Percentiles rank a stretch among this genome's conserved stretches.
phyloP scores from a whole-genome alignment of 2,888 invertebrate genomes.

The Troides oblongomaculatus region DNA sequence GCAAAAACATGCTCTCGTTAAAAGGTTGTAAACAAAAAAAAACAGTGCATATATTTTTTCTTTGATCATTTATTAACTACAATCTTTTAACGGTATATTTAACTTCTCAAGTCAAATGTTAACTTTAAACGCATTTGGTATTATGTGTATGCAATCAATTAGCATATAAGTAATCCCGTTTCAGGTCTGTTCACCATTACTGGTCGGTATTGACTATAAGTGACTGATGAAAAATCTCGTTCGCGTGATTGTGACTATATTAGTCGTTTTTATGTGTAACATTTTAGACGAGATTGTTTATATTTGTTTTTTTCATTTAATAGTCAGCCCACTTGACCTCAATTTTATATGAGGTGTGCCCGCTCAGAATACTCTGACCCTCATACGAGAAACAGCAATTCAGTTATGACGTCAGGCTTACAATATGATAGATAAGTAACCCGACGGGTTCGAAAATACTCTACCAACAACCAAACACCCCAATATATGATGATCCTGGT shows the following conservation, averaged over 20 bases:
- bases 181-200: constrained; percentile 14
- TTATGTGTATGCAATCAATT: constrained; percentile 6
- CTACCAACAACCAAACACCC: too few species aligned
- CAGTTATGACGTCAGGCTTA: too few species aligned
- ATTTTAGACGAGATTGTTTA: background rate
- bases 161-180: constrained; percentile 16
- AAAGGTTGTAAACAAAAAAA: too few species aligned
- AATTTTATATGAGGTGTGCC: too few species aligned
- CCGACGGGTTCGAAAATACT: too few species aligned
- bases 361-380: too few species aligned
- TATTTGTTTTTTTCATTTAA: too few species aligned
- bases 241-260: constrained; percentile 3
- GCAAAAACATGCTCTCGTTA: background rate
- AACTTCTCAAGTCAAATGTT: background rate
- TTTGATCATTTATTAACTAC: background rate
- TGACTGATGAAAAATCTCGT: constrained; percentile 6
- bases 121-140: constrained; percentile 4
- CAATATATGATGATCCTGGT: too few species aligned
- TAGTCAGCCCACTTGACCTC: too few species aligned
- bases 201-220: constrained; percentile 13
- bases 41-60: background rate
- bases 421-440: too few species aligned
- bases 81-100: background rate
- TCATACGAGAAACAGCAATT: too few species aligned
- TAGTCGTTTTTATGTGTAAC: constrained; percentile 9